Evolutionary conservation across 2,888 invertebrate genomes (phyloP).

Genomic region (Patella pellucida): DNA sequence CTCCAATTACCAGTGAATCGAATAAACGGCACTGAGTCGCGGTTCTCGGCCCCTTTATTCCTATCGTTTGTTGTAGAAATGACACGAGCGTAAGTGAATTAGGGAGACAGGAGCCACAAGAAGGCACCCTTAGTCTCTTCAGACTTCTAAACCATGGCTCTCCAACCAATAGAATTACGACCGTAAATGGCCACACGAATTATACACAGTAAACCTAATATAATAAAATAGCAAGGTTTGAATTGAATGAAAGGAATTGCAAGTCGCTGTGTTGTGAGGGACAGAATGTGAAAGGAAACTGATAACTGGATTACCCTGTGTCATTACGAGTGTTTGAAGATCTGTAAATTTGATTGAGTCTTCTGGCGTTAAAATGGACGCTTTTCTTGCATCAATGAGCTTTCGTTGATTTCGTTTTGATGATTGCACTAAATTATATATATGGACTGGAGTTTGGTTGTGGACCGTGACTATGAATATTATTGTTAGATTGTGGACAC

Average conservation of each 20-base stretch:
- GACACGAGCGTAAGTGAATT: neutral
- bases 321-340: constrained; percentile 9
- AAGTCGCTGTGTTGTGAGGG: neutral
- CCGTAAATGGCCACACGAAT: constrained; percentile 11
- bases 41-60: neutral
- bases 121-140: constrained; percentile 2
- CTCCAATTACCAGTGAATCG: constrained; percentile 25
- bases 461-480: no score
- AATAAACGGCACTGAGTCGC: neutral
- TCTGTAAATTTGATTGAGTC: constrained; percentile 8
- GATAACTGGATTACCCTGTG: constrained; percentile 1
- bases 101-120: neutral
- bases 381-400: neutral
- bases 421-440: neutral
- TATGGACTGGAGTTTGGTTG: no score
- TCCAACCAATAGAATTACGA: neutral
- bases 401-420: constrained; percentile 1
- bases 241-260: constrained; percentile 1
- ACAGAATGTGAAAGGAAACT: neutral
- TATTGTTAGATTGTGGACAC: no score
- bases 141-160: neutral
- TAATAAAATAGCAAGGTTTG: neutral
- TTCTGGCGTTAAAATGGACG: constrained; percentile 4
- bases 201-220: neutral
- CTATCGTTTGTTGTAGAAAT: constrained; percentile 3